Conservation (phyloP, 37 sponge, comb jelly and placozoan species). For the Petrosia ficiformis region DNA sequence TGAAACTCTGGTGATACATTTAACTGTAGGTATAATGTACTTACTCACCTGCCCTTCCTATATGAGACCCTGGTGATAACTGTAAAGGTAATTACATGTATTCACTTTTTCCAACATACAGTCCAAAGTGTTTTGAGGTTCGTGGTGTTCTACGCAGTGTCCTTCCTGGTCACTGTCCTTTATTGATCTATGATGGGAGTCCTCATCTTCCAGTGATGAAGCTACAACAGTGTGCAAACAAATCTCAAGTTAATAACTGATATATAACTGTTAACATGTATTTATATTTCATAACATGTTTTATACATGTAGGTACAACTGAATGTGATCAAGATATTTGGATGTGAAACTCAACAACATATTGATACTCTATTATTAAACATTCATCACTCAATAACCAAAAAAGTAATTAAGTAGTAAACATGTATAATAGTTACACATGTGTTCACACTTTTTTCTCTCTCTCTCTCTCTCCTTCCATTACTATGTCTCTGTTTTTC, state of each 20-base stretch:
- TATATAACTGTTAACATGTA: too few species aligned
- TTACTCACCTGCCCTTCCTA: too few species aligned
- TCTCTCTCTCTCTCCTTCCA: neutral
- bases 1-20: too few species aligned
- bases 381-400: neutral
- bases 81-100: neutral
- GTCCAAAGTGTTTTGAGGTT: slow-evolving; percentile 2
- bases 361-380: too few species aligned
- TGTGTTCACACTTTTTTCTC: neutral
- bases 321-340: too few species aligned
- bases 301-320: too few species aligned
- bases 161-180: neutral
- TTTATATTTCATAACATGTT: too few species aligned
- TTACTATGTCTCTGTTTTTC: too few species aligned
- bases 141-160: neutral
- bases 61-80: too few species aligned
- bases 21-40: too few species aligned
- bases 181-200: slow-evolving; percentile 54
- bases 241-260: slow-evolving; percentile 30
- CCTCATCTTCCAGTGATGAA: slow-evolving; percentile 28
- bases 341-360: too few species aligned
- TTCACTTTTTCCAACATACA: neutral
- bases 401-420: neutral
- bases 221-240: slow-evolving; percentile 27
- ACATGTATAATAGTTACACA: neutral